phyloP scores from a whole-genome alignment of 2,113 vertebrate species.

The Otis tarda region DNA sequence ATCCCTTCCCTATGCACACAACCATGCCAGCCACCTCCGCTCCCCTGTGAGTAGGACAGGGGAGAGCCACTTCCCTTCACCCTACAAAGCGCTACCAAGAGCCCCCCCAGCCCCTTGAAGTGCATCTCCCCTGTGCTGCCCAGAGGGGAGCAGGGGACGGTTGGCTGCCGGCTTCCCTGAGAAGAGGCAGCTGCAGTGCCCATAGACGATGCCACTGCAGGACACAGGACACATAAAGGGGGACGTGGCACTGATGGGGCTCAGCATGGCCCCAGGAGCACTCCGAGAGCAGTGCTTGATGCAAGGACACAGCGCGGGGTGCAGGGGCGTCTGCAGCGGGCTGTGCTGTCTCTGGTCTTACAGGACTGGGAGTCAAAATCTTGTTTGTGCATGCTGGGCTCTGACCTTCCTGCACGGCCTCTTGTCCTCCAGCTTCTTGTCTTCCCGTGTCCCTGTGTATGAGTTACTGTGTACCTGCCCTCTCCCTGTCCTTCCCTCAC shows the following conservation, averaged over 20 bases:
- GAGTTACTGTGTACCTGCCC: background rate
- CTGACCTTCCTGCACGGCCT: slow-evolving; percentile 24
- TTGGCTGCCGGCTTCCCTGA: background rate
- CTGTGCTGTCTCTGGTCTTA: background rate
- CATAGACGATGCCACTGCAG: background rate
- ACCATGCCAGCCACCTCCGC: rapidly evolving
- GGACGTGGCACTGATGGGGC: rapidly evolving
- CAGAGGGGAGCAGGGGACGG: background rate
- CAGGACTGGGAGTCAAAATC: background rate
- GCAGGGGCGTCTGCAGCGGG: background rate
- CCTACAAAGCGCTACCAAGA: background rate
- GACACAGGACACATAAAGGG: background rate
- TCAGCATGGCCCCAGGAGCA: background rate
- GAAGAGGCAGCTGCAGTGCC: background rate
- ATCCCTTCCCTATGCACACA: background rate
- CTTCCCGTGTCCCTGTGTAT: background rate
- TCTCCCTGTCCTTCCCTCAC: background rate
- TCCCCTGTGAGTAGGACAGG: background rate
- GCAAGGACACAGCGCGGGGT: rapidly evolving
- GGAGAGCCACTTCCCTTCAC: background rate
- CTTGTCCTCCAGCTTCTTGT: background rate
- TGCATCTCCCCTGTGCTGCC: background rate
- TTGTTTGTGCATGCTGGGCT: background rate
- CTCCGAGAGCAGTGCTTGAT: background rate
- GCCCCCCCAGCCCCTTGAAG: background rate